Base-by-base conservation (phyloP, 2,888 invertebrate genomes). In the Lithosia quadra region DNA sequence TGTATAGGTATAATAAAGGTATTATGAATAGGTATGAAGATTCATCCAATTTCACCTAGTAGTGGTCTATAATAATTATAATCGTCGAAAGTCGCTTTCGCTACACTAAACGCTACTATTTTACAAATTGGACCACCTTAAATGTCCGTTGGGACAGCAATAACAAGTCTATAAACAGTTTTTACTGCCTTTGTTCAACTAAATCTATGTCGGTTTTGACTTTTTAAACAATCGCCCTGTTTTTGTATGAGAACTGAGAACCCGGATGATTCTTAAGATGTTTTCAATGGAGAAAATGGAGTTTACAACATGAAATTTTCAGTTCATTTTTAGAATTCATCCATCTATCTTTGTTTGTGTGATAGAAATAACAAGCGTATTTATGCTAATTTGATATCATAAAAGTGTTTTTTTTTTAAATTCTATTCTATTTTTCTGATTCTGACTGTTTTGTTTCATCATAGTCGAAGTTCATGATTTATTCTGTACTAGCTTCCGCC, bases 121-220 rank as follows among this genome's bases (percentile, higher is more conserved):
- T 76, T 76, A 9, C 81, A 5, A 67, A 75, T 88, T 86, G 73
- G 1, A 76, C 90, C 91, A 87, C 65, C 21, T 78, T 13, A 71
- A 74, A 67, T 85, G 94, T 94, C 94, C 93, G 88, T 86, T 85
- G 92, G 90, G 89, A 93, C 83, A 90, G 91, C 94, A 93, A 95
- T 95, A 95, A 95, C 94, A 95, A 95, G 92, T 91, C 94, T 92
- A 95, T 95, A 95, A 95, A 95, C 91, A 90, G 94, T 91, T 94
- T 95, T 95, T 94, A 95, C 92, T 95, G 94, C 94, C 92, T 94
- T 95, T 95, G 94, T 95, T 94, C 94, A 90, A 91, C 87, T 90
- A 93, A 93, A 94, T 94, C 91, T 94, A 94, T 93, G 94, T 94
- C 90, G 92, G 93, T 92, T 91, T 90, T 90, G 93, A 93, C 93